These are phyloP conservation scores for Moxostoma hubbsi DNA, from an alignment of 2,797 vertebrate genomes.

Conservation along the genomic window DNA sequence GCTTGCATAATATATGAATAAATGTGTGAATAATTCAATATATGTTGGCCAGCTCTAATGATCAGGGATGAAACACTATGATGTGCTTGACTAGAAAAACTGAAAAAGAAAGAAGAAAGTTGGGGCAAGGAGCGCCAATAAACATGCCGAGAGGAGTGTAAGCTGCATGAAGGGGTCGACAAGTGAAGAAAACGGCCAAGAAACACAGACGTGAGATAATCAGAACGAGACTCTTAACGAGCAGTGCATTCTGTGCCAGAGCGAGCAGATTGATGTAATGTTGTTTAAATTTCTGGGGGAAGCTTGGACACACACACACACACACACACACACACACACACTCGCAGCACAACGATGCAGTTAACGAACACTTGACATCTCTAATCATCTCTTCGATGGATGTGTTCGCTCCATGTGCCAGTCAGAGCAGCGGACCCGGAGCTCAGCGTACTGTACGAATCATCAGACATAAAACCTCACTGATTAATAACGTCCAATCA, in stretches of 20 bases:
- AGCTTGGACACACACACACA: background rate
- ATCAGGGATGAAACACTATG: too few relatives aligned
- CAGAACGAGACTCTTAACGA: constrained; percentile 18
- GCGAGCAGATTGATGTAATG: constrained; percentile 66
- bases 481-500: constrained; percentile 51
- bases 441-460: constrained; percentile 43
- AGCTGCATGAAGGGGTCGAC: background rate
- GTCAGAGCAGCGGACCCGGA: background rate
- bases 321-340: constrained; percentile 5
- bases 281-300: constrained; percentile 65
- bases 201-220: background rate
- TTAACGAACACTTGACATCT: constrained; percentile 60
- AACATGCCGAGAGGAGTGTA: too few relatives aligned
- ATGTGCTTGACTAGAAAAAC: too few relatives aligned
- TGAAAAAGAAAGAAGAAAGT: too few relatives aligned
- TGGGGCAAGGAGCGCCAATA: too few relatives aligned
- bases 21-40: too few relatives aligned
- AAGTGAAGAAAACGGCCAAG: background rate
- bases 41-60: too few relatives aligned
- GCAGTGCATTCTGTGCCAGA: constrained; percentile 60
- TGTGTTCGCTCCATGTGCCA: constrained; percentile 53
- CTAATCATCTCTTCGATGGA: constrained; percentile 50
- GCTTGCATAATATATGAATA: too few relatives aligned
- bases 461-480: constrained; percentile 44
- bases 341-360: background rate